These are phyloP conservation scores for Lanistes nyassanus DNA, from an alignment of 1,140 invertebrate genomes.

Conservation along the genomic window DNA sequence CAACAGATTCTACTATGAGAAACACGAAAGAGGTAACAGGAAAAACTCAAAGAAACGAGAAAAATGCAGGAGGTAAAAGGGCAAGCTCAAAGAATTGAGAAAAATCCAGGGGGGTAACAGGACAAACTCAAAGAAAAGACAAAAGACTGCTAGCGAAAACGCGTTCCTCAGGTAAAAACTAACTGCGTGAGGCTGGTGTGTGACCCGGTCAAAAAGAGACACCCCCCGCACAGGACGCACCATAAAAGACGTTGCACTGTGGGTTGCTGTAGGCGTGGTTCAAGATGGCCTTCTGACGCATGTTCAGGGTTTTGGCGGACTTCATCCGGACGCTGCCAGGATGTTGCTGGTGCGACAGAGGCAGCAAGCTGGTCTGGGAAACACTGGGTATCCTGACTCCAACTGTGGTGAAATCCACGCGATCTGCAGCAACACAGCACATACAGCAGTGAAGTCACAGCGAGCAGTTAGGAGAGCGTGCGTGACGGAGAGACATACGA, in stretches of 20 bases:
- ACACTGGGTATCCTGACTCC: slow-evolving; percentile 53
- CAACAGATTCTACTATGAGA: no score
- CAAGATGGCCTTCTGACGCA: slow-evolving; percentile 59
- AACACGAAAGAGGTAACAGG: background rate
- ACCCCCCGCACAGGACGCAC: no score
- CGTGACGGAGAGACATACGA: slow-evolving; percentile 4
- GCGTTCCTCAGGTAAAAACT: no score
- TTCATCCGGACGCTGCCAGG: background rate
- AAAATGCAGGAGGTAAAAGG: background rate
- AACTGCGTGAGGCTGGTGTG: no score
- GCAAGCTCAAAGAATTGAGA: background rate
- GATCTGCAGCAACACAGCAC: slow-evolving; percentile 42
- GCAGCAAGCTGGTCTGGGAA: slow-evolving; percentile 49
- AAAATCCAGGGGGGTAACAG: background rate
- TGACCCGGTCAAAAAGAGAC: no score
- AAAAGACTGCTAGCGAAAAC: slow-evolving; percentile 1
- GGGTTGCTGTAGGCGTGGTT: slow-evolving; percentile 63
- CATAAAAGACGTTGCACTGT: slow-evolving; percentile 53
- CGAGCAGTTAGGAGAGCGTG: background rate
- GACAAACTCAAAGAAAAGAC: background rate
- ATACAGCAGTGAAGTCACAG: background rate
- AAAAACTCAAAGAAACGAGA: background rate
- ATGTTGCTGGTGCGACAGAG: slow-evolving; percentile 22
- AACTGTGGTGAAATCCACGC: slow-evolving; percentile 57
- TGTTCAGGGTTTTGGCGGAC: slow-evolving; percentile 48